Percentiles rank a stretch among this genome's conserved stretches.
Conservation (phyloP, 1,140 invertebrate species). For the Bombus superbus region DNA sequence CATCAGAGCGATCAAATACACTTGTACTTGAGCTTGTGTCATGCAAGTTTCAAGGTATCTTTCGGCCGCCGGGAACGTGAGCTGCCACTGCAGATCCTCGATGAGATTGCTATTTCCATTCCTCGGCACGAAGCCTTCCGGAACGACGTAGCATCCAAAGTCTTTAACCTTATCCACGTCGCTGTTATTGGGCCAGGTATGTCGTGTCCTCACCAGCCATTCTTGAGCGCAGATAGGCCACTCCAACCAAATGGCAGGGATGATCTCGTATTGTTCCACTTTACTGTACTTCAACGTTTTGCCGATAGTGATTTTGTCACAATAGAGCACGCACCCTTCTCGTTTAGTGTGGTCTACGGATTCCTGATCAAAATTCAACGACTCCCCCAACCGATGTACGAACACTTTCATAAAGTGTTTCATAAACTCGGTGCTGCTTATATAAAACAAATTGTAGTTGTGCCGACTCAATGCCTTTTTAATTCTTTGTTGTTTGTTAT, state of each 20-base stretch:
- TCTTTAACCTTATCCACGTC: conserved; percentile 87
- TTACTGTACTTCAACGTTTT: conserved; percentile 67
- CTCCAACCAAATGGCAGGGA: conserved; percentile 85
- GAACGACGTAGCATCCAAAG: conserved; percentile 87
- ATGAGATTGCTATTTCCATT: conserved; percentile 82
- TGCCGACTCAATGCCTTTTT: conserved; percentile 76
- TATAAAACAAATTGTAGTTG: conserved; percentile 83
- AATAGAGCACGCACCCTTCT: conserved; percentile 85
- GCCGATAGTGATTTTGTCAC: conserved; percentile 76
- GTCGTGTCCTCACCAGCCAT: conserved; percentile 85
- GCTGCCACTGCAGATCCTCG: conserved; percentile 88
- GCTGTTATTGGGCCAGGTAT: conserved; percentile 86
- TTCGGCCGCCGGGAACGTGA: conserved; percentile 89
- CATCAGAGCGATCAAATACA: conserved; percentile 86
- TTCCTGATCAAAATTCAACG: conserved; percentile 82
- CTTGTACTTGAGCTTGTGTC: conserved; percentile 86
- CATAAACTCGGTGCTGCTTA: conserved; percentile 86
- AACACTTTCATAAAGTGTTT: conserved; percentile 85
- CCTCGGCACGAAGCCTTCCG: conserved; percentile 86
- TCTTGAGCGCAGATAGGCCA: conserved; percentile 87
- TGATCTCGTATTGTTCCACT: conserved; percentile 84
- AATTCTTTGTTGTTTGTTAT: conserved; percentile 79
- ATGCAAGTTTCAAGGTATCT: conserved; percentile 88
- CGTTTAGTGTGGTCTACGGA: conserved; percentile 81
- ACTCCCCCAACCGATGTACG: conserved; percentile 81